phyloP scores from a whole-genome alignment of 2,113 vertebrate species.

The Illadopsis cleaveri region DNA sequence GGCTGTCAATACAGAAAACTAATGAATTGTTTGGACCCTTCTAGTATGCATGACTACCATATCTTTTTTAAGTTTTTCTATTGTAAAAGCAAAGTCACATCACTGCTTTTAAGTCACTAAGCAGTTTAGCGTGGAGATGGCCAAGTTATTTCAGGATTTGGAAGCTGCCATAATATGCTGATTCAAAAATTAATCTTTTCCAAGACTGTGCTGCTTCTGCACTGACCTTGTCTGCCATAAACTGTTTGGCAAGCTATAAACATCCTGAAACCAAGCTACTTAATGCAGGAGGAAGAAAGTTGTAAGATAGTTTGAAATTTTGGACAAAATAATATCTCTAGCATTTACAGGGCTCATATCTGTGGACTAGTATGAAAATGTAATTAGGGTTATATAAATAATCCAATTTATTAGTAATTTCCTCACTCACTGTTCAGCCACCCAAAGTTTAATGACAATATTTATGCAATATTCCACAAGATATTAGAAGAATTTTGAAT shows the following conservation, averaged over 20 bases:
- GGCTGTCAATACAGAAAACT: background rate
- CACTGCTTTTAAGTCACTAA: background rate
- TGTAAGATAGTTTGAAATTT: background rate
- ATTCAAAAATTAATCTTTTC: background rate
- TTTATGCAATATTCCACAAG: background rate
- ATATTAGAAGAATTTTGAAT: background rate
- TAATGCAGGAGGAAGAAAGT: background rate
- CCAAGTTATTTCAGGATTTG: background rate
- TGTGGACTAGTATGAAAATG: background rate
- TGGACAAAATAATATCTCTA: background rate
- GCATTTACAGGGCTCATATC: background rate
- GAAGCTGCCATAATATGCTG: background rate
- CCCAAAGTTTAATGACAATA: background rate
- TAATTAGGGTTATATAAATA: background rate
- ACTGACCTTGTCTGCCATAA: background rate
- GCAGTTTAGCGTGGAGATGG: background rate
- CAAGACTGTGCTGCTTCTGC: background rate
- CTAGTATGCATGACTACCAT: background rate
- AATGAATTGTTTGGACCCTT: background rate
- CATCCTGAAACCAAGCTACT: background rate
- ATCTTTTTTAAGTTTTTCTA: background rate
- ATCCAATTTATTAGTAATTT: background rate
- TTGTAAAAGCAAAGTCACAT: background rate
- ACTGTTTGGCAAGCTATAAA: background rate
- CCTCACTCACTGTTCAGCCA: background rate